These are phyloP conservation scores for Lineus longissimus DNA, from an alignment of 1,140 invertebrate genomes.

Conservation along the genomic window DNA sequence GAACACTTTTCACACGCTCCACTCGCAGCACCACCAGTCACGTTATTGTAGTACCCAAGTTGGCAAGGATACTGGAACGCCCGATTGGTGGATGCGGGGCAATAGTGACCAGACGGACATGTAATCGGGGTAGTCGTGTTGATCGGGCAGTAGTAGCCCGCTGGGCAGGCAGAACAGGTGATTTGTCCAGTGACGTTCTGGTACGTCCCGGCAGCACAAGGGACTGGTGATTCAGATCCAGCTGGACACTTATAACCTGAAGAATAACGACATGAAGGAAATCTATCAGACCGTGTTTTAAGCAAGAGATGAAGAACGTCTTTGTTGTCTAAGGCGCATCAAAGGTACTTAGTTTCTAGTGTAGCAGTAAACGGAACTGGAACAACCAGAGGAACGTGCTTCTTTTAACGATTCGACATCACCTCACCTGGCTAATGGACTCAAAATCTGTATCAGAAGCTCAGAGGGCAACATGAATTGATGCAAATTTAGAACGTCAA, in stretches of 20 bases:
- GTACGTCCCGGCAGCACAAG: slow-evolving; percentile 38
- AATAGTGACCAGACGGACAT: slow-evolving; percentile 44
- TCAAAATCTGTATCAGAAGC: not conserved
- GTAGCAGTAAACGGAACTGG: too few relatives aligned
- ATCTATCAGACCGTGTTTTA: too few relatives aligned
- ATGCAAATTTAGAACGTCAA: too few relatives aligned
- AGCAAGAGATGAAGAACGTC: too few relatives aligned
- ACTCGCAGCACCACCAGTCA: slow-evolving; percentile 24
- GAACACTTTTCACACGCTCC: slow-evolving; percentile 35
- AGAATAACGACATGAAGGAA: slow-evolving; percentile 2
- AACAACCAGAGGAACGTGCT: too few relatives aligned
- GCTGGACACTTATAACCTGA: slow-evolving; percentile 38
- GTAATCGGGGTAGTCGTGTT: slow-evolving; percentile 35
- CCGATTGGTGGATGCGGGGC: slow-evolving; percentile 14
- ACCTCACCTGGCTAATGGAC: too few relatives aligned
- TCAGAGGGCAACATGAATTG: too few relatives aligned
- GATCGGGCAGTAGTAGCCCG: slow-evolving; percentile 38
- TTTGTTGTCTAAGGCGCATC: too few relatives aligned
- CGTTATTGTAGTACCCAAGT: slow-evolving; percentile 43
- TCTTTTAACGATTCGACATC: too few relatives aligned
- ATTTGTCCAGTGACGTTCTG: slow-evolving; percentile 29
- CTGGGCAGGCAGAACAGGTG: slow-evolving; percentile 35
- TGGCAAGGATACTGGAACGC: slow-evolving; percentile 30
- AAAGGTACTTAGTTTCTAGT: too few relatives aligned
- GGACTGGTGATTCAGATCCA: slow-evolving; percentile 27